Base-by-base conservation (phyloP, 1,140 invertebrate genomes). In the Nomia melanderi region DNA sequence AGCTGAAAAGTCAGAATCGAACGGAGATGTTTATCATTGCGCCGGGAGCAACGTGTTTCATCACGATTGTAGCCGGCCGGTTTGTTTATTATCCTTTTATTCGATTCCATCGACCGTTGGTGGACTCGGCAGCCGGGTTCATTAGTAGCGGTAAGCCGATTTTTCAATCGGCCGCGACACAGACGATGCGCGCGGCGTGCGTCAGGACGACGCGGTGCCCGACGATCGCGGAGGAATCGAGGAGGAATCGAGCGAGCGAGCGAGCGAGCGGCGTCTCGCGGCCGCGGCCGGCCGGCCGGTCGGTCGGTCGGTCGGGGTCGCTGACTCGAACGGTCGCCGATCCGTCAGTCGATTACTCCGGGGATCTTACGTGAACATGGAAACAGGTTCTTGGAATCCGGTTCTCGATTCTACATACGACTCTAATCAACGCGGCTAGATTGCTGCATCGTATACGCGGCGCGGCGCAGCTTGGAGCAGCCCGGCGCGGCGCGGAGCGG, bases 341-440 rank as follows among this genome's bases (percentile, higher is more conserved):
- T 92, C 91, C 91, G 91, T 92, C 91, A 92, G 91, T 92, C 91
- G 91, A 92, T 92, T 92, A 92, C 90, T 92, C 88, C 86, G 89
- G 90, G 90, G 91, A 92, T 92, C 91, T 92, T 92, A 92, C 91
- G 91, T 92, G 91, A 92, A 92, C 91, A 91, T 92, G 91, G 91
- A 92, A 92, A 92, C 91, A 92, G 92, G 92, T 92, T 92, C 91
- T 92, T 89, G 92, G 91, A 92, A 92, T 92, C 92, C 91, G 92
- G 92, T 92, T 92, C 89, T 92, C 88, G 91, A 92, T 92, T 92
- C 91, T 92, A 92, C 91, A 92, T 92, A 92, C 90, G 90, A 91
- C 91, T 92, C 91, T 92, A 92, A 92, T 92, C 92, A 92, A 92
- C 91, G 90, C 90, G 89, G 92, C 88, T 92, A 92, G 91, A 92